Percentiles rank a stretch among this genome's conserved stretches.
Conservation (phyloP, 2,113 vertebrate genomes). For the Pelodiscus sinensis region DNA sequence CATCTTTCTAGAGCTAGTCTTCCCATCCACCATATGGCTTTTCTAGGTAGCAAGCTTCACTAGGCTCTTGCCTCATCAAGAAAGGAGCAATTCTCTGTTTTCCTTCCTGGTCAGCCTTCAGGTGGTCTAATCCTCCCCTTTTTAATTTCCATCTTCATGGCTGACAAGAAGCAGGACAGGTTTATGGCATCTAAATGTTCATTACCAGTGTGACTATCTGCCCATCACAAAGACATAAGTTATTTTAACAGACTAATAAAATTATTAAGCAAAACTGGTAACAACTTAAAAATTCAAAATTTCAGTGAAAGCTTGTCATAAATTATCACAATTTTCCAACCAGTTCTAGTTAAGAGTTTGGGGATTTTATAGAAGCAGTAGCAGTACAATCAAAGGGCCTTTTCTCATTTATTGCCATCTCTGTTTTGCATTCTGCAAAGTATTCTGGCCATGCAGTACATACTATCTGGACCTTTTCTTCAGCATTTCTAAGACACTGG, state of each 20-base stretch:
- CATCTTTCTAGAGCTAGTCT: too few species aligned
- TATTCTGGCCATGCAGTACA: not conserved
- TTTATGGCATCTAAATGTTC: too few species aligned
- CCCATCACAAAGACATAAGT: not conserved
- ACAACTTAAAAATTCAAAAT: not conserved
- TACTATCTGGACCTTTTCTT: not conserved
- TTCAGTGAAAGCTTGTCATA: not conserved
- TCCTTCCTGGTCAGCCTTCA: too few species aligned
- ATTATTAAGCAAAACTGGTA: not conserved
- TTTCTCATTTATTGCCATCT: accelerated
- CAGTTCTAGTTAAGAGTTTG: not conserved
- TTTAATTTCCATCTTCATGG: too few species aligned
- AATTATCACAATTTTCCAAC: not conserved
- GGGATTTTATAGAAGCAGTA: not conserved
- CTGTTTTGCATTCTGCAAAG: not conserved
- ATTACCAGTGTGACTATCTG: too few species aligned
- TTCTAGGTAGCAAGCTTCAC: too few species aligned
- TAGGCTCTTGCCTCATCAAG: too few species aligned
- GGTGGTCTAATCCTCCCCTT: too few species aligned
- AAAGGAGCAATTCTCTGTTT: too few species aligned
- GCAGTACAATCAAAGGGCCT: not conserved
- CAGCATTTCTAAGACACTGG: not conserved
- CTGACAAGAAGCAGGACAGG: too few species aligned
- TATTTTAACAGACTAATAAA: not conserved
- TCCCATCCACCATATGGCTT: too few species aligned